Evolutionary conservation across 2,888 invertebrate species (phyloP).

Genomic region (Ectropis crepuscularia): DNA sequence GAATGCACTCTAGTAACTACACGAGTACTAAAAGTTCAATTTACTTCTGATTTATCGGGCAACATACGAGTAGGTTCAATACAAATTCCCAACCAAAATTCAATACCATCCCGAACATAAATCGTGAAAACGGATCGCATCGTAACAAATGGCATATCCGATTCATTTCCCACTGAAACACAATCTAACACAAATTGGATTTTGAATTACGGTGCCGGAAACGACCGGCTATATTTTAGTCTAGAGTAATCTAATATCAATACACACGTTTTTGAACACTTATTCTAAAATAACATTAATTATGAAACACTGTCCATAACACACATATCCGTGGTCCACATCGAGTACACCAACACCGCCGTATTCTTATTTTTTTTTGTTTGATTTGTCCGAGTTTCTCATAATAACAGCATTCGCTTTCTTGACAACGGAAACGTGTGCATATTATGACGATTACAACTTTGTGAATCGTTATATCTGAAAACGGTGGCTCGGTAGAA

Average conservation of each 20-base stretch:
- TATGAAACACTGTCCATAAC: no score
- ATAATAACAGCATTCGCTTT: no score
- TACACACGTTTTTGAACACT: not conserved
- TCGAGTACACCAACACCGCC: no score
- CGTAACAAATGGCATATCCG: slow-evolving; percentile 69
- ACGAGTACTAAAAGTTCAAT: not conserved
- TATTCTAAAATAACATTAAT: no score
- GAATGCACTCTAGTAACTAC: no score
- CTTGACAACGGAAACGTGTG: no score
- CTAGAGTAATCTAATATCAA: slow-evolving; percentile 42
- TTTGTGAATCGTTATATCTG: no score
- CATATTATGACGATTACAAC: no score
- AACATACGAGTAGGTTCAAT: slow-evolving; percentile 8
- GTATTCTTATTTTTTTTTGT: no score
- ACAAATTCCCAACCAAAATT: slow-evolving; percentile 56
- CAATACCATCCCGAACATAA: slow-evolving; percentile 64
- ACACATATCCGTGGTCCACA: no score
- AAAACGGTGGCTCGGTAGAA: no score
- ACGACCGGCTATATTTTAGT: slow-evolving; percentile 56
- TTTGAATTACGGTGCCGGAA: slow-evolving; percentile 70
- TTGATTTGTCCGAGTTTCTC: no score
- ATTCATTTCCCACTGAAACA: slow-evolving; percentile 70
- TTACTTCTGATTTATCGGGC: slow-evolving; percentile 2
- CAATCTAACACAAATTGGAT: slow-evolving; percentile 76
- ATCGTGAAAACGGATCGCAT: slow-evolving; percentile 59